Evolutionary conservation across 2,888 invertebrate species (phyloP), one percentile per base, ranked within the genome.

Genomic region (Caenorhabditis sp.): DNA sequence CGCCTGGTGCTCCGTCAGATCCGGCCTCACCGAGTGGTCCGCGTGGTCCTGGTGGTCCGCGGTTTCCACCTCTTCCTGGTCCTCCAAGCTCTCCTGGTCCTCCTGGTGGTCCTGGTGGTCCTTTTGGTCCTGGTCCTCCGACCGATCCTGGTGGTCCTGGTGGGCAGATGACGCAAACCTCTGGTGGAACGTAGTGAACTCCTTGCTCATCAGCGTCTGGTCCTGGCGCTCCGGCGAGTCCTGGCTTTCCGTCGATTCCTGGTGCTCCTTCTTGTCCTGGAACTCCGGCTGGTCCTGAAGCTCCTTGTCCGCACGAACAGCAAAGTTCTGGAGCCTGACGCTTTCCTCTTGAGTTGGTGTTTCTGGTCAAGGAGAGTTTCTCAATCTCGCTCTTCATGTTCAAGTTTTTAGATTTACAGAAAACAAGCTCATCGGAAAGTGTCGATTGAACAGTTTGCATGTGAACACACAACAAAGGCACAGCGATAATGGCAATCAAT

Each of bases 391-490:
- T 36, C 62, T 61, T 73, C 73, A 73, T 73, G 68, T 73, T 49
- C 36, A 66, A 37, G 50, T 73, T 73, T 62, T 73, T 73, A 0
- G 68, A 62, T 55, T 73, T 73, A 76, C 84, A 84, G 78, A 82
- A 84, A 60, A 79, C 69, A 58, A 84, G 75, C 68, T 84, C 84
- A 59, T 83, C 81, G 57, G 79, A 78, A 31, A 84, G 76, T 64
- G 79, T 71, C 37, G 81, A 79, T 60, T 83, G 83, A 23, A 84
- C 81, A 58, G 80, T 79, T 66, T 84, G 84, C 80, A 80, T 80
- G 70, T 80, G 78, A 62, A 80, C 62, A 61, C 78, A 78, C 37
- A 80, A 74, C 72, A 80, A 66, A 51, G 80, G 78, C n/a, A 80
- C 76, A 19, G 80, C 80, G 21, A 80, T 75, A 58, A 80, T 80